Evolutionary conservation across 2,888 invertebrate genomes (phyloP).

Genomic region (Drosophila hamatofila): DNA sequence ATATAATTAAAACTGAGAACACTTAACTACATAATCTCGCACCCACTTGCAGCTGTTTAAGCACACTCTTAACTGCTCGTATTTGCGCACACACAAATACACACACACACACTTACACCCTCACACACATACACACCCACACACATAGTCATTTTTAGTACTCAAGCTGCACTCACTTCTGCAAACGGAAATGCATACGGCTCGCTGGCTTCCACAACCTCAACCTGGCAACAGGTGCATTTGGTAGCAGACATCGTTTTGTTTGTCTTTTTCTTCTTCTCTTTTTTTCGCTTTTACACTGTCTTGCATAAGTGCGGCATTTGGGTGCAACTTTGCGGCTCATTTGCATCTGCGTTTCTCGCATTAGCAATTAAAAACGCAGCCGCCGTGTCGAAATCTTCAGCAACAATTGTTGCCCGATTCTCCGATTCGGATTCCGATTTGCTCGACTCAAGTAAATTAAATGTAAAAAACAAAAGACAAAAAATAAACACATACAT

Average conservation of each 20-base stretch:
- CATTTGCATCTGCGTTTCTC: conserved; percentile 66
- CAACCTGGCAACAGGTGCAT: conserved; percentile 57
- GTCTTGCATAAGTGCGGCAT: conserved; percentile 36
- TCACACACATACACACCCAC: not conserved
- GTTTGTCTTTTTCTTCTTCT: not conserved
- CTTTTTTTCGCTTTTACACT: conserved; percentile 2
- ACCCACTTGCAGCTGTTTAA: conserved; percentile 29
- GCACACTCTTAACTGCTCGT: conserved; percentile 8
- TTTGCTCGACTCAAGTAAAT: conserved; percentile 38
- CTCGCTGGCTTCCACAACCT: conserved; percentile 65
- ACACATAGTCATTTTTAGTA: not conserved
- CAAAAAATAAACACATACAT: not conserved
- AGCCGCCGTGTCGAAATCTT: conserved; percentile 65
- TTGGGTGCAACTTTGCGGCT: conserved; percentile 51
- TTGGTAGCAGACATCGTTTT: conserved; percentile 37
- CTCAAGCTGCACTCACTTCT: conserved; percentile 21
- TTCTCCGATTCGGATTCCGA: conserved; percentile 58
- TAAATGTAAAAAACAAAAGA: conserved; percentile 30
- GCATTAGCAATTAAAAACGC: conserved; percentile 75
- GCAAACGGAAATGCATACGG: conserved; percentile 78
- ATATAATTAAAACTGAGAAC: conserved; percentile 41
- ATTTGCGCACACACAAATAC: conserved; percentile 24
- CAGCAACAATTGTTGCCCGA: conserved; percentile 49
- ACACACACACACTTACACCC: not conserved
- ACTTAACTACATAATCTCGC: conserved; percentile 40